phyloP scores from a whole-genome alignment of 35 echinoderm and acorn worm genomes.

The Lytechinus variegatus region DNA sequence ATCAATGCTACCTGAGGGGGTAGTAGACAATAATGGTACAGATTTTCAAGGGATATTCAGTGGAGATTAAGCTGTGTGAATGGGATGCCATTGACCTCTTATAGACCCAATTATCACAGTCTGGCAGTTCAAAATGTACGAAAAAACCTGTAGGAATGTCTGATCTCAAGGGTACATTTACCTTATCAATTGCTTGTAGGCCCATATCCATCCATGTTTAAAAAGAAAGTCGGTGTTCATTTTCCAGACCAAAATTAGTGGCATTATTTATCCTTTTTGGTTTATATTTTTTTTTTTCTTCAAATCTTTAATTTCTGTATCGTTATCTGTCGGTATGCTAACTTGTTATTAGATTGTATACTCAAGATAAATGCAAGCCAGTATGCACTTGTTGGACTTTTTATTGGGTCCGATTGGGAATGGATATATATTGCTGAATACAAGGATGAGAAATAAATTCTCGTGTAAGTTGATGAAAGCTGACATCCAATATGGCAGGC shows the following conservation, averaged over 20 bases:
- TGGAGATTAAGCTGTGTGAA: not conserved
- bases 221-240: not conserved
- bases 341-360: not conserved
- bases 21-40: not conserved
- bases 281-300: not conserved
- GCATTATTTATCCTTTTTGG: not conserved
- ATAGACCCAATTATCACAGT: not conserved
- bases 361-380: not conserved
- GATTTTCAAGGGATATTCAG: not conserved
- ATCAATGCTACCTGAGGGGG: not conserved
- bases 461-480: not conserved
- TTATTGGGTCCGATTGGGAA: not conserved
- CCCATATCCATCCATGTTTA: too few relatives aligned
- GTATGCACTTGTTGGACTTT: not conserved
- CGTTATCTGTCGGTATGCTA: not conserved
- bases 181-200: too few relatives aligned
- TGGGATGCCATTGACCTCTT: not conserved
- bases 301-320: not conserved
- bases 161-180: not conserved
- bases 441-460: conserved; percentile 5
- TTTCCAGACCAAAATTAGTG: not conserved
- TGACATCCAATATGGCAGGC: not conserved
- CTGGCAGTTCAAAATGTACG: not conserved
- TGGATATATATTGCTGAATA: not conserved
- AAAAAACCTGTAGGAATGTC: not conserved